These are phyloP conservation scores for Alitta virens DNA, from an alignment of 2,888 invertebrate species.

Conservation along the genomic window DNA sequence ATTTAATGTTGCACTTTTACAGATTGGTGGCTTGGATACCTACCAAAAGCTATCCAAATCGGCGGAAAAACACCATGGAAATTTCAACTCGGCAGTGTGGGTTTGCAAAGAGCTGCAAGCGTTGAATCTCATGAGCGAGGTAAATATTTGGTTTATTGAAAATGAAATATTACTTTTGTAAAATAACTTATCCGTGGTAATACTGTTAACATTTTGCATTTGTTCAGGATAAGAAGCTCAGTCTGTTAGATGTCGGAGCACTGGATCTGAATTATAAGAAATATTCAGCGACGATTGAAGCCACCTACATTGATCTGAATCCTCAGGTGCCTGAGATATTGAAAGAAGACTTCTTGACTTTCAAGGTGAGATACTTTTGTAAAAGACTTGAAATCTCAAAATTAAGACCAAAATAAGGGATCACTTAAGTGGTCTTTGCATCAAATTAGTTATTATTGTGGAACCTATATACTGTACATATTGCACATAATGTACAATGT, in stretches of 20 bases:
- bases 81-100: conserved; percentile 9
- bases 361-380: conserved; percentile 10
- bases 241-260: conserved; percentile 10
- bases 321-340: conserved; percentile 4
- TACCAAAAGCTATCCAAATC: conserved; percentile 8
- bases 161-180: neutral
- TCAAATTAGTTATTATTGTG: too few species aligned
- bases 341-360: conserved; percentile 6
- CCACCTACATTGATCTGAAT: conserved; percentile 12
- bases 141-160: too few species aligned
- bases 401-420: too few species aligned
- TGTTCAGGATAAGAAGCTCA: neutral
- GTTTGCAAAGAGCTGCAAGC: conserved; percentile 2
- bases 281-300: neutral
- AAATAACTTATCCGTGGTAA: neutral
- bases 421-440: too few species aligned
- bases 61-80: conserved; percentile 7
- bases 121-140: neutral
- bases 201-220: too few species aligned
- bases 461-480: too few species aligned
- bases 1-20: too few species aligned
- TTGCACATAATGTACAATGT: too few species aligned
- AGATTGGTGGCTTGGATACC: conserved; percentile 10
- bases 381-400: too few species aligned
- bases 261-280: conserved; percentile 12